Conservation (phyloP, 2,113 vertebrate species). For the Eonycteris spelaea region DNA sequence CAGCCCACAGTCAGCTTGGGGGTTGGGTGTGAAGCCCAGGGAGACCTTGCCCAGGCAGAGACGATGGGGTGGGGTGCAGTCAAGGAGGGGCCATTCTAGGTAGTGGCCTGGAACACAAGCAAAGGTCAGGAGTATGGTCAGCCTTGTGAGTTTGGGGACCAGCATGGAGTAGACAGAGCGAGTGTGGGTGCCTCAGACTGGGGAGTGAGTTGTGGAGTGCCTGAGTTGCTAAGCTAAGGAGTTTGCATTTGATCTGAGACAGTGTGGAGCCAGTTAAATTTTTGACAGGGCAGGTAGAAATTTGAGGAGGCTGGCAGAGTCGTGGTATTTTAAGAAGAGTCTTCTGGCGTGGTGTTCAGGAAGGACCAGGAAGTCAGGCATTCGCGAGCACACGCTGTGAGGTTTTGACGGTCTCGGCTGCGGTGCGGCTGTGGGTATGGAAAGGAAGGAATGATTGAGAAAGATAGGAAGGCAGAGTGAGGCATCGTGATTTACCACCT, state of each 20-base stretch:
- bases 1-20: not conserved
- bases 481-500: not conserved
- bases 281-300: conserved; percentile 62
- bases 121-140: not conserved
- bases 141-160: not conserved
- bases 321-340: conserved; percentile 51
- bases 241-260: conserved; percentile 59
- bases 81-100: not conserved
- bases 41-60: not conserved
- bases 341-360: not conserved
- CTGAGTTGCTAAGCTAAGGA: conserved; percentile 46
- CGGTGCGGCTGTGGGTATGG: not conserved
- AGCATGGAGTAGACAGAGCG: accelerated
- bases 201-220: not conserved
- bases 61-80: not conserved
- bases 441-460: not conserved
- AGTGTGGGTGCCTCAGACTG: not conserved
- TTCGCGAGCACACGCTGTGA: not conserved
- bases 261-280: conserved; percentile 48
- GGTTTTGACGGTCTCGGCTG: not conserved
- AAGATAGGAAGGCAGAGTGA: not conserved
- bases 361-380: not conserved
- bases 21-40: not conserved
- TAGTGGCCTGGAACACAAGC: not conserved
- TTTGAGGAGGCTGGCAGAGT: conserved; percentile 60